These are phyloP conservation scores for Sphinx pinastri DNA, from an alignment of 2,888 invertebrate species.

Conservation along the genomic window DNA sequence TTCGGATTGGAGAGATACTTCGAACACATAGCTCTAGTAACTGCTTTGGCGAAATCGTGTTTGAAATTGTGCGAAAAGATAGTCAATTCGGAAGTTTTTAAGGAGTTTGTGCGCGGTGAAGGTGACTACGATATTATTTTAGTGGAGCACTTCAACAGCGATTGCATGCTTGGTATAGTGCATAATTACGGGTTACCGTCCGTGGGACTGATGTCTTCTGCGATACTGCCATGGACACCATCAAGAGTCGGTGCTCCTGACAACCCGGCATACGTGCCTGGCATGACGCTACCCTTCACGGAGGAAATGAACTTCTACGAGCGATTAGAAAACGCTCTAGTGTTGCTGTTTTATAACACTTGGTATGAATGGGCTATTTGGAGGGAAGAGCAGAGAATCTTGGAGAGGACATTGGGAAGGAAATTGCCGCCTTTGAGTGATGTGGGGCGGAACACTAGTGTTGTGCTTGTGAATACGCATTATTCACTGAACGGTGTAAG, in stretches of 20 bases:
- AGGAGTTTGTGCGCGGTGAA: constrained; percentile 53
- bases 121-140: constrained; percentile 75
- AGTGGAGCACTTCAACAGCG: constrained; percentile 76
- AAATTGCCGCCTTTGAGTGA: constrained; percentile 61
- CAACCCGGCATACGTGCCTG: constrained; percentile 69
- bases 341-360: constrained; percentile 43
- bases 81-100: constrained; percentile 52
- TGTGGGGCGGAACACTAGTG: constrained; percentile 69
- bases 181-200: constrained; percentile 68
- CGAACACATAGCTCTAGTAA: constrained; percentile 41
- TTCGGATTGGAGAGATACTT: constrained; percentile 43
- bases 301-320: constrained; percentile 68
- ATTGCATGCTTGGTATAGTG: constrained; percentile 74
- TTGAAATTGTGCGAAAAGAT: constrained; percentile 52
- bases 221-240: constrained; percentile 66
- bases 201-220: constrained; percentile 66
- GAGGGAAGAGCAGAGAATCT: constrained; percentile 52
- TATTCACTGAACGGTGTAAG: constrained; percentile 66
- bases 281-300: constrained; percentile 49
- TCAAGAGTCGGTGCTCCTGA: constrained; percentile 64
- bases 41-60: constrained; percentile 45
- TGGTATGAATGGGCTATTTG: constrained; percentile 51
- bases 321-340: constrained; percentile 70
- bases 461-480: constrained; percentile 76
- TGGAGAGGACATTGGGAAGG: constrained; percentile 59